phyloP scores from a whole-genome alignment of 1,140 invertebrate species.

The Diabrotica undecimpunctata region DNA sequence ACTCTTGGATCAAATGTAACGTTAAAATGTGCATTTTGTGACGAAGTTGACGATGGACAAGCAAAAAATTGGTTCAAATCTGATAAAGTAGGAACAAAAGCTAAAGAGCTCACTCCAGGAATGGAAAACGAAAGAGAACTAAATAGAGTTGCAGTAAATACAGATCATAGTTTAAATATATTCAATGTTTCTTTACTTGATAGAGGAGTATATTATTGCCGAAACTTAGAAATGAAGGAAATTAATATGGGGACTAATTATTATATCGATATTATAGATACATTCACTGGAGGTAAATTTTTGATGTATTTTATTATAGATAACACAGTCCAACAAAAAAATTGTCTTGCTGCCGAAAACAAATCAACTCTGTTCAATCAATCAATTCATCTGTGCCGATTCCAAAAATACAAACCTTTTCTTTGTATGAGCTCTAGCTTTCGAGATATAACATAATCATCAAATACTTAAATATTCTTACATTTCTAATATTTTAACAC shows the following conservation, averaged over 20 bases:
- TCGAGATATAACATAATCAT: too few species aligned
- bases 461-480: too few species aligned
- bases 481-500: too few species aligned
- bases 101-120: slow-evolving; percentile 44
- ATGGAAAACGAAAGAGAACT: slow-evolving; percentile 50
- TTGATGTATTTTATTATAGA: neutral
- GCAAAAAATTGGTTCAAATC: slow-evolving; percentile 54
- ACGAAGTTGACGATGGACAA: slow-evolving; percentile 44
- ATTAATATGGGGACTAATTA: slow-evolving; percentile 52
- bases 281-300: neutral
- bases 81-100: slow-evolving; percentile 41
- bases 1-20: slow-evolving; percentile 45
- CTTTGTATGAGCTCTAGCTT: too few species aligned
- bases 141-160: slow-evolving; percentile 47
- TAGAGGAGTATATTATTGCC: slow-evolving; percentile 52
- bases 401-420: too few species aligned
- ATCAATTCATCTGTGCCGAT: too few species aligned
- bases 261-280: slow-evolving; percentile 45
- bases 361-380: too few species aligned
- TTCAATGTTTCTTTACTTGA: slow-evolving; percentile 44
- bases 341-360: too few species aligned
- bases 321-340: too few species aligned
- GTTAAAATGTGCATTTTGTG: slow-evolving; percentile 51
- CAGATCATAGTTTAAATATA: slow-evolving; percentile 50
- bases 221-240: slow-evolving; percentile 48